Percentiles rank a stretch among this genome's conserved stretches.
Evolutionary conservation across 2,888 invertebrate species (phyloP).

Genomic region (Polylopha cassiicola): DNA sequence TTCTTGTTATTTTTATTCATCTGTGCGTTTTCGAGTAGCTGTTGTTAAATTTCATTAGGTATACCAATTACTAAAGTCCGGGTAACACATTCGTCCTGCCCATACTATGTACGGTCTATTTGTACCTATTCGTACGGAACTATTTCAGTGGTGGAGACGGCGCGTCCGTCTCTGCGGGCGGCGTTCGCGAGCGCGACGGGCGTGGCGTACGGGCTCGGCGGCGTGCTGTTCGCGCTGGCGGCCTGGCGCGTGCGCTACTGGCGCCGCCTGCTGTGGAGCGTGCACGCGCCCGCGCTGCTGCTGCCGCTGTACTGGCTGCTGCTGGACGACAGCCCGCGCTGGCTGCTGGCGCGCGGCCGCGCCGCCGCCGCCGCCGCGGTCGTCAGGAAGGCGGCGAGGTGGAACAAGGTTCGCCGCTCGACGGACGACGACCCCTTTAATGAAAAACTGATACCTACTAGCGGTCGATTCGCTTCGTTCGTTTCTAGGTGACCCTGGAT

Average conservation of each 20-base stretch:
- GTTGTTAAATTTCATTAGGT: no score
- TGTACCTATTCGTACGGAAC: no score
- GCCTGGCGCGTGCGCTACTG: constrained; percentile 78
- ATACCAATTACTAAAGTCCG: no score
- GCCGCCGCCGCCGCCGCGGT: constrained; percentile 75
- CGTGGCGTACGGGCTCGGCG: constrained; percentile 70
- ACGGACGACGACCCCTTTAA: not conserved
- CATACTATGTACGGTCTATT: no score
- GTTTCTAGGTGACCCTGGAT: constrained; percentile 42
- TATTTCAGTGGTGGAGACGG: constrained; percentile 55
- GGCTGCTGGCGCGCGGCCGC: constrained; percentile 82
- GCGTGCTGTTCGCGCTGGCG: constrained; percentile 65
- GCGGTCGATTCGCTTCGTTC: not conserved
- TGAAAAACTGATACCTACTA: not conserved
- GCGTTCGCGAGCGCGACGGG: constrained; percentile 63
- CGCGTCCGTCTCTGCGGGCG: constrained; percentile 57
- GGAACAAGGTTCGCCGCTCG: constrained; percentile 75
- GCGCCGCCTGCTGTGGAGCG: constrained; percentile 79
- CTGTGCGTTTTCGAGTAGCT: no score
- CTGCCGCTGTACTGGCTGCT: constrained; percentile 82
- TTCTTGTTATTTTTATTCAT: no score
- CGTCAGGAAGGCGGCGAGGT: constrained; percentile 77
- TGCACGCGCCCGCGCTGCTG: constrained; percentile 82
- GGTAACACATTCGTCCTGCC: no score
- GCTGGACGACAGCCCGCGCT: constrained; percentile 84